Percentiles rank a stretch among this genome's conserved stretches.
Conservation (phyloP, 30 jellyfish, hydroid and myxozoan species). For the Haliclystus octoradiatus region DNA sequence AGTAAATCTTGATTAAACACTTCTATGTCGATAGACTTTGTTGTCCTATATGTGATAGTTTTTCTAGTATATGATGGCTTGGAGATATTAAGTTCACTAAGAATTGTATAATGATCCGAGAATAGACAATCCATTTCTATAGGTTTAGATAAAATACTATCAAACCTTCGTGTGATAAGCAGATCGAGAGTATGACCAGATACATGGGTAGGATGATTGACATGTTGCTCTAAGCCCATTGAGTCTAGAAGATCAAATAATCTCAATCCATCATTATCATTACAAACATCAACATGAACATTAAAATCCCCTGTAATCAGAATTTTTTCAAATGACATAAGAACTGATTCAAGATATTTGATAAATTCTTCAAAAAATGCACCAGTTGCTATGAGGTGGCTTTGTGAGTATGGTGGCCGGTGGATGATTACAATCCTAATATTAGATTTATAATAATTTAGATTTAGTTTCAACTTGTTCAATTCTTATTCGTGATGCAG, state of each 20-base stretch:
- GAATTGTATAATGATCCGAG: constrained; percentile 15
- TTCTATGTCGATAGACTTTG: constrained; percentile 9
- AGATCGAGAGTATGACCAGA: constrained; percentile 27
- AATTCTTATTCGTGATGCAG: no score
- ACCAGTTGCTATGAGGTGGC: constrained; percentile 12
- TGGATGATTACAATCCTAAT: no score
- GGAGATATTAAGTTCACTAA: constrained; percentile 2
- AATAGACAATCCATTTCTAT: background rate
- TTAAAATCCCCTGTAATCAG: constrained; percentile 15
- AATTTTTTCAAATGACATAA: constrained; percentile 9
- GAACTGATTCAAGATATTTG: constrained; percentile 7
- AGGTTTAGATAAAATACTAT: constrained; percentile 1
- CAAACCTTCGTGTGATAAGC: constrained; percentile 16
- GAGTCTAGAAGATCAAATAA: constrained; percentile 11
- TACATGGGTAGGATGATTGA: constrained; percentile 17
- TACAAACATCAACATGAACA: constrained; percentile 8
- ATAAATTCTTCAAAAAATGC: constrained; percentile 5
- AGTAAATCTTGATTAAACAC: constrained; percentile 19
- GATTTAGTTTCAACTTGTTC: no score
- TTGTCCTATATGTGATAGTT: constrained; percentile 12
- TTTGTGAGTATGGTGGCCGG: constrained; percentile 18
- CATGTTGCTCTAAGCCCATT: constrained; percentile 16
- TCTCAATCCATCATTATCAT: constrained; percentile 12
- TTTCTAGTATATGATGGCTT: no score
- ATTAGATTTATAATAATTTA: no score